Conservation (phyloP, 2,797 vertebrate genomes). For the Anabas testudineus region DNA sequence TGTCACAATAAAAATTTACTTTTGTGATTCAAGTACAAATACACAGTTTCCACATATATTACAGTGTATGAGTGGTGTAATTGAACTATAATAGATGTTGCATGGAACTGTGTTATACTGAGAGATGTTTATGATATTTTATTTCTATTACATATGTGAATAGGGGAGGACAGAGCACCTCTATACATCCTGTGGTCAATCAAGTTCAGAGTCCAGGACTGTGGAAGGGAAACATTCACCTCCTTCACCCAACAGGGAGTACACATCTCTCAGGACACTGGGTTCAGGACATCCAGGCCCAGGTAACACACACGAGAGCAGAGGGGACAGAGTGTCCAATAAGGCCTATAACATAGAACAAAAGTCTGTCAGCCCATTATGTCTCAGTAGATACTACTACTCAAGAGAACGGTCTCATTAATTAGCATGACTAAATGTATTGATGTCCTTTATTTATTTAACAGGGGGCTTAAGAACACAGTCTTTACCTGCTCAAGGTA, state of each 20-base stretch:
- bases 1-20: neutral
- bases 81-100: neutral
- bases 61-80: neutral
- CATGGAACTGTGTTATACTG: neutral
- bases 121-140: neutral
- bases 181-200: constrained; percentile 54
- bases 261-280: constrained; percentile 75
- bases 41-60: constrained; percentile 4
- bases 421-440: neutral
- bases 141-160: neutral
- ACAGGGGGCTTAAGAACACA: neutral
- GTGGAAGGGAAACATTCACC: constrained; percentile 81
- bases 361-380: constrained; percentile 17
- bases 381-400: neutral
- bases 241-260: constrained; percentile 83
- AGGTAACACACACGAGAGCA: constrained; percentile 46
- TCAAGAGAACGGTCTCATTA: constrained; percentile 1
- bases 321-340: constrained; percentile 66
- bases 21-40: neutral
- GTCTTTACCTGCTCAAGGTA: constrained; percentile 78
- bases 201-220: constrained; percentile 79
- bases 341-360: constrained; percentile 72
- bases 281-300: constrained; percentile 50
- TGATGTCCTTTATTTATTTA: neutral
- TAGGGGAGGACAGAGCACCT: neutral